Evolutionary conservation across 2,113 vertebrate species (phyloP), one percentile per base, ranked within the genome.

Genomic region (Dipodomys ordii): DNA sequence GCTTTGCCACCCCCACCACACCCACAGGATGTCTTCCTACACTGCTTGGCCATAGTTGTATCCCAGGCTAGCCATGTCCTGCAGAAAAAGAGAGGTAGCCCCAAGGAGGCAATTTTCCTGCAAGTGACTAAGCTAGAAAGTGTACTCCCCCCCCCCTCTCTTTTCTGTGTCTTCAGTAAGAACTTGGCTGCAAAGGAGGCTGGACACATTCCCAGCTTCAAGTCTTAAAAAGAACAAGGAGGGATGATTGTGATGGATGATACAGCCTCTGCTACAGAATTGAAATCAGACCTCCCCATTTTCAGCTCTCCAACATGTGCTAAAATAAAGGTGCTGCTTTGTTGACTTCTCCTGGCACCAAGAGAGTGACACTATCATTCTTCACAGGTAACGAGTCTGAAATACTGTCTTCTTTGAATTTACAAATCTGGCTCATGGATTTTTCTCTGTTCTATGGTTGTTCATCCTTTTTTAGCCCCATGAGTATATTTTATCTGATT

Each of bases 171-270:
- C 82, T 88, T 79, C 62, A 16, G 23, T 72, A 76, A 92, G 79
- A 91, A 64, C 25, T 30, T 83, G 39, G 83, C 49, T 74, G 35
- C 79, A 60, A 32, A n/a, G 57, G 80, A 94, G 46, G 67, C 80
- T 92, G 44, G 76, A 53, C 22, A 81, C 2, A 2, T 13, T 25
- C 20, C 62, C 76, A 72, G 49, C 18, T 72, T 49, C 20, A 28
- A 76, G 68, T 8, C 67, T 74, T 87, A 65, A 44, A 19, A 68
- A n/a, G 10, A 49, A 68, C 1, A 15, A 77, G 11, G 15, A 57
- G 46, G 79, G 28, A 71, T 10, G 11, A 90, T 19, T 9, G 53
- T 7, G 2, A 20, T 22, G 62, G 72, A 27, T 16, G 64, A 15
- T 32, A 20, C 13, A 23, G 44, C 69, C 49, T 89, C 68, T 81